phyloP scores from a whole-genome alignment of 2,797 vertebrate genomes.

The Nyctibius grandis region DNA sequence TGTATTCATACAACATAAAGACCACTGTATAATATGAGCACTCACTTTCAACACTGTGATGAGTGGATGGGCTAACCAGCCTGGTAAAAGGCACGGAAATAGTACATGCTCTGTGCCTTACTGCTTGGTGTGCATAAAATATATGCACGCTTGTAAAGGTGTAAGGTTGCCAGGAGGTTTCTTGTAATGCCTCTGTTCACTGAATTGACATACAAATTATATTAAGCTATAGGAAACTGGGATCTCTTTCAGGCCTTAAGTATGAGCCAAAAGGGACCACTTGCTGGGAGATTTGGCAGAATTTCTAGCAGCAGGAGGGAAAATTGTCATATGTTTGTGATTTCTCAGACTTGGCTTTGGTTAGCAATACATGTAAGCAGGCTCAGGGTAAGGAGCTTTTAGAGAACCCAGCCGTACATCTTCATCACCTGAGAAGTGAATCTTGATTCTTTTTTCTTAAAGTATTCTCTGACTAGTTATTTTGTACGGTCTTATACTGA shows the following conservation, averaged over 20 bases:
- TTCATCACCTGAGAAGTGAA: neutral
- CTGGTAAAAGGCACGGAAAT: neutral
- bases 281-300: conserved; percentile 56
- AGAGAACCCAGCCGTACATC: neutral
- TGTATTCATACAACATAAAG: neutral
- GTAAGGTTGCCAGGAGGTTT: neutral
- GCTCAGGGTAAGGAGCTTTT: neutral
- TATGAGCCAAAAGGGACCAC: conserved; percentile 43
- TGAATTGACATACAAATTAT: conserved; percentile 32
- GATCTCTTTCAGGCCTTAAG: conserved; percentile 29
- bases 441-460: neutral
- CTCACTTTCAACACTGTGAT: neutral
- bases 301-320: conserved; percentile 48
- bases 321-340: conserved; percentile 62
- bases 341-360: conserved; percentile 41
- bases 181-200: conserved; percentile 28
- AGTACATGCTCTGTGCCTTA: neutral
- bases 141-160: neutral
- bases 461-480: neutral
- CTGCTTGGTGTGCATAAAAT: neutral
- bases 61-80: neutral
- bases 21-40: neutral
- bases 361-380: neutral
- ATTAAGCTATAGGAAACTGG: conserved; percentile 50
- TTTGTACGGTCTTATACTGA: neutral